Percentiles rank a stretch among this genome's conserved stretches.
phyloP scores from a whole-genome alignment of 2,113 vertebrate genomes.

The Ranitomeya imitator region DNA sequence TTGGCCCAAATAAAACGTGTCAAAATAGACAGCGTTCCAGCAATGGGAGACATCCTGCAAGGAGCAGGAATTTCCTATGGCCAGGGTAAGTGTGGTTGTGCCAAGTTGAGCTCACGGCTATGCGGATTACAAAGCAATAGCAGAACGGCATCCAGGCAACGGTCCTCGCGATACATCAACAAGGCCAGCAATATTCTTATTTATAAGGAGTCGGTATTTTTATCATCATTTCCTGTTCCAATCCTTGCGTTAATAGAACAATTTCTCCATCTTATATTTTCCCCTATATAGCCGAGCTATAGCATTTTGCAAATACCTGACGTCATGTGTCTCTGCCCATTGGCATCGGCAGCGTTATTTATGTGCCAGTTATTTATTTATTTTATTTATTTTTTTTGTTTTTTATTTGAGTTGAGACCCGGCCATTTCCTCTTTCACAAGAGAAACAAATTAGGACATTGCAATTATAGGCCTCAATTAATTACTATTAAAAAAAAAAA shows the following conservation, averaged over 20 bases:
- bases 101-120: slow-evolving; percentile 53
- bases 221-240: slow-evolving; percentile 34
- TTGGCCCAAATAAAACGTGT: slow-evolving; percentile 51
- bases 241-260: neutral
- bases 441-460: slow-evolving; percentile 7
- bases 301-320: neutral
- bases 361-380: neutral
- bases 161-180: slow-evolving; percentile 34
- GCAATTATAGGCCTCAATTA: neutral
- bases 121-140: slow-evolving; percentile 32
- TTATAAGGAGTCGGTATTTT: slow-evolving; percentile 45
- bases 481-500: neutral
- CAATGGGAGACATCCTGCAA: slow-evolving; percentile 54
- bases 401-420: slow-evolving; percentile 24
- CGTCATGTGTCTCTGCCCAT: neutral
- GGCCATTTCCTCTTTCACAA: slow-evolving; percentile 47
- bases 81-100: slow-evolving; percentile 15
- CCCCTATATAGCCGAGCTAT: neutral
- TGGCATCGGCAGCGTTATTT: slow-evolving; percentile 1
- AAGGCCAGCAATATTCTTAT: slow-evolving; percentile 17
- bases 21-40: slow-evolving; percentile 53
- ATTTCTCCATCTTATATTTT: neutral
- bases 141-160: slow-evolving; percentile 46
- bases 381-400: neutral
- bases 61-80: slow-evolving; percentile 54